phyloP scores from a whole-genome alignment of 1,140 invertebrate species.

The Adoxophyes honmai region DNA sequence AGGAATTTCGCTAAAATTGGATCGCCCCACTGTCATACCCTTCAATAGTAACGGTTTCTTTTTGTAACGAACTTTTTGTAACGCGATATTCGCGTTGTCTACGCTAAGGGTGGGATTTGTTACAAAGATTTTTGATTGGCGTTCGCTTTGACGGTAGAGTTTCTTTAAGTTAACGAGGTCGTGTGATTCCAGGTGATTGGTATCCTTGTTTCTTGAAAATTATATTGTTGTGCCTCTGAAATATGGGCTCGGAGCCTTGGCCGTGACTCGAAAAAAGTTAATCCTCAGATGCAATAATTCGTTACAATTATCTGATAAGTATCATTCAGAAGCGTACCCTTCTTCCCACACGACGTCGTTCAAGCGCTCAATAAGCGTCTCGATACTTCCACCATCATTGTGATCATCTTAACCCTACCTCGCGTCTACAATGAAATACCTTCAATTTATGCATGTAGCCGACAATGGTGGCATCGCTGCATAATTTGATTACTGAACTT shows the following conservation, averaged over 20 bases:
- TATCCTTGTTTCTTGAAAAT: slow-evolving; percentile 10
- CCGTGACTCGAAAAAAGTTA: slow-evolving; percentile 16
- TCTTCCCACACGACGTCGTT: slow-evolving; percentile 62
- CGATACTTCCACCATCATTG: slow-evolving; percentile 55
- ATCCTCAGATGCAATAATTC: slow-evolving; percentile 59
- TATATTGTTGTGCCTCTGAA: background rate
- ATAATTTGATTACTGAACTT: slow-evolving; percentile 75
- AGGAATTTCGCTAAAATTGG: slow-evolving; percentile 62
- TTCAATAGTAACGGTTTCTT: slow-evolving; percentile 71
- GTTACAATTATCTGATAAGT: slow-evolving; percentile 75
- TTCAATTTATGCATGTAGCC: slow-evolving; percentile 66
- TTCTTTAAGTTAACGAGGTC: slow-evolving; percentile 35
- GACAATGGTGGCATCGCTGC: slow-evolving; percentile 69
- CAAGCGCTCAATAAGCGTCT: slow-evolving; percentile 53
- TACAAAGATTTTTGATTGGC: slow-evolving; percentile 42
- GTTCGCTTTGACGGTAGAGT: slow-evolving; percentile 49
- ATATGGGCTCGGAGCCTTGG: background rate
- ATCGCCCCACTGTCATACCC: slow-evolving; percentile 67
- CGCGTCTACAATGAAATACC: slow-evolving; percentile 56
- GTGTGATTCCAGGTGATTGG: slow-evolving; percentile 9
- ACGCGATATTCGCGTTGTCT: slow-evolving; percentile 68
- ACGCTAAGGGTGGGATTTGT: slow-evolving; percentile 62
- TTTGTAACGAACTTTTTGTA: slow-evolving; percentile 73
- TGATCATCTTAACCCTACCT: slow-evolving; percentile 52
- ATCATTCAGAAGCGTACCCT: slow-evolving; percentile 59